Base-by-base conservation (phyloP, 2,113 vertebrate genomes). In the Sebastes fasciatus region DNA sequence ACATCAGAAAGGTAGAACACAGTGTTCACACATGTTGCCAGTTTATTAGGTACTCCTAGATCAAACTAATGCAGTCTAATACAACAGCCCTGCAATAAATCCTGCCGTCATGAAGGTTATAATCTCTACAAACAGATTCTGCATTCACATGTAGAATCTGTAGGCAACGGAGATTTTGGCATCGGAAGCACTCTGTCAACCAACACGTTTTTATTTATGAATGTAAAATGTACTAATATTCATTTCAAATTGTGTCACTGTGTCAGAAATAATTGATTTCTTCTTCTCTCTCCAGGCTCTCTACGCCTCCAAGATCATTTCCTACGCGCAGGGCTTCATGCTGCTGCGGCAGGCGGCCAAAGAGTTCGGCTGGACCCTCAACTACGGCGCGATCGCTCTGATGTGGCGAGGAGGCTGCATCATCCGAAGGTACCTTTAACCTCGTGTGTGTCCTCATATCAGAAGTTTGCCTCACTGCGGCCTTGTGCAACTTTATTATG, bases 321-420 rank as follows among this genome's bases (percentile, higher is more conserved):
- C 98, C 0, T 99, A 99, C 0, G 93, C 98, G 0, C 98, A 99
- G 93, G 98, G 98, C 82, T 99, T 99, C 90, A 99, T 99, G 98
- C 95, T 99, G 71, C 95, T 99, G 54, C 94, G 96, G 23, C 97
- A 99, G 92, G 98, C 98, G 0, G 98, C 98, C 78, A 94, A 95
- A 8, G 98, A 99, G 69, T 99, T 99, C 52, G 94, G 94, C 91
- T 99, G 98, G 98, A 95, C 95, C 0, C 95, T 99, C 60, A 99
- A 99, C 93, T 99, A 99, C 0, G 98, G 98, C 0, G 98, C 91
- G 19, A 99, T 99, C 6, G 98, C 98, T 26, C 94, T 99, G 74
- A 99, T 99, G 98, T 99, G 98, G 98, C 93, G 98, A 81, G 98
- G 98, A 51, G 98, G 98, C 90, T 99, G 98, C 94, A 99, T 99